Evolutionary conservation across 2,888 invertebrate species (phyloP).

Genomic region (Rhagonycha lutea): DNA sequence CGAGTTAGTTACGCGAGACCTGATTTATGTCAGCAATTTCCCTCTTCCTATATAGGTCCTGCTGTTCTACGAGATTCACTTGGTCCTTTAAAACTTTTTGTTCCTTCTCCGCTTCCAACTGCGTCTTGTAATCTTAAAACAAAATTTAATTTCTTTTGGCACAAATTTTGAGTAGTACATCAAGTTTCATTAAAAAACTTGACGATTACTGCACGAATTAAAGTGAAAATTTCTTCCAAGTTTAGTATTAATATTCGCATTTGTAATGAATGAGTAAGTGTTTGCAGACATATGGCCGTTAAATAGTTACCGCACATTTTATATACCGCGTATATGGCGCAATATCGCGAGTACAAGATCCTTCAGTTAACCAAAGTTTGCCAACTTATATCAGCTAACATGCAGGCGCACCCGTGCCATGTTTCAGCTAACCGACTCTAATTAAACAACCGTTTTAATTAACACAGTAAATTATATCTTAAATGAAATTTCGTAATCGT

Average conservation of each 20-base stretch:
- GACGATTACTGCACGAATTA: neutral
- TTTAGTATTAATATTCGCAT: neutral
- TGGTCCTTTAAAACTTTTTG: conserved; percentile 30
- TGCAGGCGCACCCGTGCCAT: conserved; percentile 51
- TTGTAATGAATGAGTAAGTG: conserved; percentile 7
- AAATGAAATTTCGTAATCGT: conserved; percentile 57
- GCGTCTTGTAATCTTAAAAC: conserved; percentile 21
- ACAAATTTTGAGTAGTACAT: neutral
- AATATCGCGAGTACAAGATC: conserved; percentile 45
- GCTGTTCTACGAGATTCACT: conserved; percentile 34
- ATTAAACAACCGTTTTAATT: conserved; percentile 60
- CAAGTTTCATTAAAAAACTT: neutral
- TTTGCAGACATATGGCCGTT: conserved; percentile 34
- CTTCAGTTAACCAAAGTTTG: conserved; percentile 50
- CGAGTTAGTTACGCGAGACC: conserved; percentile 42
- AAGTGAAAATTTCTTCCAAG: neutral
- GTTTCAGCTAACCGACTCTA: conserved; percentile 54
- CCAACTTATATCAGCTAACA: conserved; percentile 52
- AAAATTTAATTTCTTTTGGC: conserved; percentile 7
- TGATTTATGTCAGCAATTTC: conserved; percentile 48
- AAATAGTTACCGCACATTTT: conserved; percentile 40
- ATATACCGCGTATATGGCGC: conserved; percentile 40
- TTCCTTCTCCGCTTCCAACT: conserved; percentile 20
- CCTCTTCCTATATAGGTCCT: conserved; percentile 39
- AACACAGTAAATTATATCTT: conserved; percentile 57